Base-by-base conservation (phyloP, 1,140 invertebrate species). In the Polypedilum pembai region DNA sequence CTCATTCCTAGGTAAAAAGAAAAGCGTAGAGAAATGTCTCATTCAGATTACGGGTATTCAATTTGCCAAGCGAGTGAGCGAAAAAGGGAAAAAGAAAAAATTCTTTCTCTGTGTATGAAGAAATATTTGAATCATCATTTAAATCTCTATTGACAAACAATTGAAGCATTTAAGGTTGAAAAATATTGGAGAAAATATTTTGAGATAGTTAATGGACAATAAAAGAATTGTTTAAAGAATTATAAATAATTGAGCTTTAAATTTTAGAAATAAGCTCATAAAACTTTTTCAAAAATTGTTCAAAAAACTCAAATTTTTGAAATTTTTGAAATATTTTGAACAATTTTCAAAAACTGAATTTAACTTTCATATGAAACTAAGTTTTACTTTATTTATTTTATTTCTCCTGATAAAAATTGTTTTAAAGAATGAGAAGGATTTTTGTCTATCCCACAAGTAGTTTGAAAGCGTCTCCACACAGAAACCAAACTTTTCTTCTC, bases 121-220 rank as follows among this genome's bases (percentile, higher is more conserved):
- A 56, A 56, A 56, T 33, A 56, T n/a, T 12, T 56, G 45, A 56
- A 56, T 56, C 45, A 56, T 56, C 45, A 56, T 56, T 56, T 56
- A n/a, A 56, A 56, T 56, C 45, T 56, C 45, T 56, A 56, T 56
- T 56, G 45, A 56, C 45, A 56, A 56, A 56, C 45, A 56, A 56
- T 56, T 56, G 45, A 56, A 56, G 45, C 45, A 56, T 56, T 56
- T 56, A 56, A 56, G 45, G 45, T 15, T 15, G 8, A 45, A 56
- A n/a, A 56, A 56, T n/a, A n/a, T n/a, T n/a, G n/a, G n/a, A n/a
- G 12, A n/a, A 56, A 15, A 45, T 33, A 33, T 33, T 33, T 33
- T 3, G 24, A 33, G 5, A 33, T 3, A 33, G 1, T 33, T 33
- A n/a, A n/a, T n/a, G n/a, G n/a, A n/a, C n/a, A n/a, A n/a, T n/a